Evolutionary conservation across 2,797 vertebrate genomes (phyloP).

Genomic region (Hoplostethus atlanticus): DNA sequence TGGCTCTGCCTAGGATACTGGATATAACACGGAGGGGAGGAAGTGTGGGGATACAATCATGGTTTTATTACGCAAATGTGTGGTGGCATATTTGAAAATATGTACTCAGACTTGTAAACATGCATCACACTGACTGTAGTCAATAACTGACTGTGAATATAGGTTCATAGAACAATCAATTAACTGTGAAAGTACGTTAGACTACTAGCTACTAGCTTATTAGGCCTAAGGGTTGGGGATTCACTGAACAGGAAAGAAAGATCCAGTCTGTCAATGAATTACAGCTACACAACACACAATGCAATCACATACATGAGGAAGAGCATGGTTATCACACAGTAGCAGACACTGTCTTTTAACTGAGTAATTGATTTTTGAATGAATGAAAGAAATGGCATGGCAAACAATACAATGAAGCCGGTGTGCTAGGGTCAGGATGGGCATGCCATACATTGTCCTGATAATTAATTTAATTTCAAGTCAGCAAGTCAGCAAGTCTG

Average conservation of each 20-base stretch:
- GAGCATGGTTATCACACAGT: conserved; percentile 5
- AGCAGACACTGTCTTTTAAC: conserved; percentile 18
- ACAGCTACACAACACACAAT: not conserved
- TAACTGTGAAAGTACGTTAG: too few species aligned
- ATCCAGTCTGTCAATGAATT: not conserved
- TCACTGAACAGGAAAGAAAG: conserved; percentile 7
- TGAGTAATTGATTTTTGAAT: conserved; percentile 27
- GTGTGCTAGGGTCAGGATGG: conserved; percentile 36
- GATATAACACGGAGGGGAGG: too few species aligned
- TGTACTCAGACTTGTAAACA: too few species aligned
- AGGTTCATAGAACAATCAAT: not conserved
- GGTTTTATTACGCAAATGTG: too few species aligned
- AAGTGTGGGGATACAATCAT: too few species aligned
- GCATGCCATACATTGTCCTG: conserved; percentile 56
- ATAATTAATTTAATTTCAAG: conserved; percentile 69
- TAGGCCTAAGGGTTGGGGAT: not conserved
- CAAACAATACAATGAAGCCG: conserved; percentile 37
- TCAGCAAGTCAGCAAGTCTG: conserved; percentile 60
- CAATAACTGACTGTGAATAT: conserved; percentile 2
- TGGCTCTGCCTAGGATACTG: not conserved
- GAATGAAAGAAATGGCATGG: conserved; percentile 27
- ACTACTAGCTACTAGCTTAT: too few species aligned
- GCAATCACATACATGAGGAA: not conserved
- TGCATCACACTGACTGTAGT: too few species aligned
- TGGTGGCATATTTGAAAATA: too few species aligned